Base-by-base conservation (phyloP, 2,113 vertebrate species). In the Stictonetta naevosa region DNA sequence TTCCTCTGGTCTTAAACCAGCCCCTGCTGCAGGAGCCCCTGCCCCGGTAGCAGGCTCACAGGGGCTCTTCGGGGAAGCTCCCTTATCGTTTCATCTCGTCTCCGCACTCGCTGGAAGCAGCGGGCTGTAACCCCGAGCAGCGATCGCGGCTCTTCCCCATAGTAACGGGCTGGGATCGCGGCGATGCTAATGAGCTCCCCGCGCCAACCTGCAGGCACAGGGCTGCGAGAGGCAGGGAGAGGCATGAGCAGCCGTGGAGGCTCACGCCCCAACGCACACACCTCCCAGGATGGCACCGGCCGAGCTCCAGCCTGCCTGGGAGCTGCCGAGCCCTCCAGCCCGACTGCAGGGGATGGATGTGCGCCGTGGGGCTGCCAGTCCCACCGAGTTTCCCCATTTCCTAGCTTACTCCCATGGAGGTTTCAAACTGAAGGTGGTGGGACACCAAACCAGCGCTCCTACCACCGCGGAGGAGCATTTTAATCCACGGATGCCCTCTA, bases 11-110 rank as follows among this genome's bases (percentile, higher is more conserved):
- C 20, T 4, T 34, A 75, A 80, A 79, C 5, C 53, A 79, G 13
- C 16, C 0, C 0, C 1, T 3, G 58, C 18, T 0, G 0, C 44
- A 21, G 0, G 0, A 82, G 56, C 34, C 60, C 46, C 29, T 75
- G 42, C 9, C 11, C n/a, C 71, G 72, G 6, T 11, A 13, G 13
- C 31, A 71, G 40, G 46, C 9, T 50, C 34, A 8, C 1, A 0
- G 1, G 2, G 25, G 31, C 5, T 10, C 78, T 40, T 25, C 28
- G 25, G 19, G 10, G 46, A 83, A 90, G n/a, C 36, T n/a, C 69
- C 19, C 40, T 2, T 46, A 77, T 50, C 68, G 2, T 26, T 66
- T 34, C 42, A 38, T 33, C 34, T 82, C 33, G 4, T 36, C 36
- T 66, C 59, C 3, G 3, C 0, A 4, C 34, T 60, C 7, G 4